Evolutionary conservation across 2,888 invertebrate genomes (phyloP), one percentile per base, ranked within the genome.

Genomic region (Brachyptera risi): DNA sequence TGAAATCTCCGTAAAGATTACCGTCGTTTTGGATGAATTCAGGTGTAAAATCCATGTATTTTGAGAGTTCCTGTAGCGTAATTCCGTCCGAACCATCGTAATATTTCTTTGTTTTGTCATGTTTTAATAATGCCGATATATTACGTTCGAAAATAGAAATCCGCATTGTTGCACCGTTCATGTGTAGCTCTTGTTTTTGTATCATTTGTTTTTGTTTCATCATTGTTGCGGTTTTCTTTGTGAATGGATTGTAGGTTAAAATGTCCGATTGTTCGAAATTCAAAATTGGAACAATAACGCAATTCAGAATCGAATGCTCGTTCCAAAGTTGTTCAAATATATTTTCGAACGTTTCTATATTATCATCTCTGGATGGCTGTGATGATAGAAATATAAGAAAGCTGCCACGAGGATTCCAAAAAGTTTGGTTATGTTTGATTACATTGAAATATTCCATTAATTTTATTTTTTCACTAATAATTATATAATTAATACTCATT

Each of bases 41-140:
- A 1, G 71, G 66, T 0, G 61, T 68, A 59, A 77, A 76, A 64
- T 78, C 76, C 64, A 76, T 65, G 35, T 67, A 63, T 37, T 68
- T 67, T 0, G 73, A 70, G 13, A 78, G 31, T 3, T 26, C 26
- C 7, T 24, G 27, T 27, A 51, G 15, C 1, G 50, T 31, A 15
- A 11, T 31, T 15, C n/a, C 15, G 17, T 51, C 50, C 1, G 31
- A 27, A 1, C 50, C 50, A 4, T 27, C n/a, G 31, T 26, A 26
- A 1, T 15, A 5, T 4, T 51, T 31, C 9, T 3, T 51, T 27
- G 15, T 11, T n/a, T 27, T n/a, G 11, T 5, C n/a, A n/a, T n/a
- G n/a, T n/a, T 5, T n/a, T 17, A 23, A 27, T 17, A 13, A 17
- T 17, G 31, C 50, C 17, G 50, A 27, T 51, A n/a, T n/a, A 3